These are phyloP conservation scores for Apamea sordens DNA, from an alignment of 2,888 invertebrate species.

Conservation along the genomic window DNA sequence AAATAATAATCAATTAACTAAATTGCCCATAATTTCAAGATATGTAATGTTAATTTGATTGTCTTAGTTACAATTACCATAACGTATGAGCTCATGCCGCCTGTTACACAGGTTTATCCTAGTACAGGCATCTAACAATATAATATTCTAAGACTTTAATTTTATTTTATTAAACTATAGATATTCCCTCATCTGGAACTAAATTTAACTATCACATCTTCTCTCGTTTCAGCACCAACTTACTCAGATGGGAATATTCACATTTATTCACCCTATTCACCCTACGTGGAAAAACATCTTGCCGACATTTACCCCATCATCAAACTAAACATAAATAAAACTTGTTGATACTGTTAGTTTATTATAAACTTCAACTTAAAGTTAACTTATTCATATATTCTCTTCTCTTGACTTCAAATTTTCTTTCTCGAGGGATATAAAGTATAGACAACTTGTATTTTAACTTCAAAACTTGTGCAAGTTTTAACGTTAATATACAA, in stretches of 20 bases:
- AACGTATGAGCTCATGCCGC: too few relatives aligned
- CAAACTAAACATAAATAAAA: conserved; percentile 10
- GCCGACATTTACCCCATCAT: not conserved
- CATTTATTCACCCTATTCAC: not conserved
- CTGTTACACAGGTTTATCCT: too few relatives aligned
- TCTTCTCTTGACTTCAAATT: conserved; percentile 33
- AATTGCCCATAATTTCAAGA: too few relatives aligned
- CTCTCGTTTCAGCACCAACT: not conserved
- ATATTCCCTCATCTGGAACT: not conserved
- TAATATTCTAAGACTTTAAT: too few relatives aligned
- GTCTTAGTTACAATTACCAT: too few relatives aligned
- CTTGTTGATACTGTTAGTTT: conserved; percentile 3
- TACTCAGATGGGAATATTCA: not conserved
- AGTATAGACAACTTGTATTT: conserved; percentile 40
- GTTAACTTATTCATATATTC: conserved; percentile 44
- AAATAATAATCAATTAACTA: too few relatives aligned
- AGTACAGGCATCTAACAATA: too few relatives aligned
- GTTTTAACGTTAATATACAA: conserved; percentile 18
- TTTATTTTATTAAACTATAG: too few relatives aligned
- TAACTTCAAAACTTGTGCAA: conserved; percentile 36
- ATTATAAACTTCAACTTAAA: conserved; percentile 24
- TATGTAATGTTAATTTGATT: too few relatives aligned
- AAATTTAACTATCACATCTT: not conserved
- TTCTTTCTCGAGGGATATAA: conserved; percentile 36
- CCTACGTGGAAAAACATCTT: not conserved